Base-by-base conservation (phyloP, 1,140 invertebrate genomes). In the Pentalonia nigronervosa region DNA sequence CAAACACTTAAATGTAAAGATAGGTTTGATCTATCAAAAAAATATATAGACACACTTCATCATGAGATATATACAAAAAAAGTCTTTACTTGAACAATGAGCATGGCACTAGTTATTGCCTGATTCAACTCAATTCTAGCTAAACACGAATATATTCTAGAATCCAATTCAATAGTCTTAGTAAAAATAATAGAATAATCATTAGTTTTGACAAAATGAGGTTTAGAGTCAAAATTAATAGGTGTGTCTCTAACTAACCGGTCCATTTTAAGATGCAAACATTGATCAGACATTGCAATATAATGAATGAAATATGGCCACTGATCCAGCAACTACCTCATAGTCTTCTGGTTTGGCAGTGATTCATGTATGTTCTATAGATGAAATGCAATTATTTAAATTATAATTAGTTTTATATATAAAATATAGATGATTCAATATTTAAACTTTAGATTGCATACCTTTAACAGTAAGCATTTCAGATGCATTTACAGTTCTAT, bases 131-230 rank as follows among this genome's bases (percentile, higher is more conserved):
- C 96, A 6, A 99, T 99, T 83, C 96, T 96, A 3, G 99, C 99
- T n/a, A 99, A 96, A 95, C 99, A 99, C 0, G 99, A 99, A 95
- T 99, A 99, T 86, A 96, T 97, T 25, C 99, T 99, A 21, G 99
- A 99, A 95, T 99, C 98, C 91, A 99, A 95, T 95, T 99, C 98
- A 47, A 97, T 98, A 25, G 98, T 99, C 95, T 99, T 98, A 17
- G 98, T 97, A 92, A 99, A 99, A 20, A 98, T 98, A 90, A 99
- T 95, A 0, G 99, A 99, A 95, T 98, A 98, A 95, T 99, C 98
- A 94, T 97, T 97, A 92, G 97, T 97, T 95, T 97, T 96, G 1
- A 97, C 96, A 95, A 98, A 98, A 81, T 98, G 96, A 53, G 98
- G 97, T 95, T 98, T 97, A 93, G 96, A 96, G 91, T 98, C 98